These are phyloP conservation scores for Amphimedon queenslandica DNA, from an alignment of 37 sponge, comb jelly and placozoan genomes.

Conservation along the genomic window DNA sequence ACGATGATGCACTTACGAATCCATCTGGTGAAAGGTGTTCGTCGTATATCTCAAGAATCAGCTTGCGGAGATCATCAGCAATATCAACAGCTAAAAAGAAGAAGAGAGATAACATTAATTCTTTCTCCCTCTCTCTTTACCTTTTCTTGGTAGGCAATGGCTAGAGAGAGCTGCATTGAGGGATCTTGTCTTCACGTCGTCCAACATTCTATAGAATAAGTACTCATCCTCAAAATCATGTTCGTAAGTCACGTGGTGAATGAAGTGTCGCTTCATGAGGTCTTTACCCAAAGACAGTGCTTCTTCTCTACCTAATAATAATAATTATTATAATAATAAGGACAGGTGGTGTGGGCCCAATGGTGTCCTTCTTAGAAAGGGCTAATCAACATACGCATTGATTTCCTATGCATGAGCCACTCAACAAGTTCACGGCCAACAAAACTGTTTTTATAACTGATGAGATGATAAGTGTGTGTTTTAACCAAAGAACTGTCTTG, in stretches of 20 bases:
- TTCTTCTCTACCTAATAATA: conserved; percentile 66
- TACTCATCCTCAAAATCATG: conserved; percentile 81
- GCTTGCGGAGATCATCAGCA: conserved; percentile 69
- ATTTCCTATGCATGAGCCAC: conserved; percentile 69
- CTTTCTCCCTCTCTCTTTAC: no score
- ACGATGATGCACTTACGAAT: conserved; percentile 25
- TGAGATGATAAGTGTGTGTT: conserved; percentile 66
- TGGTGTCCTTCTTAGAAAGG: background rate
- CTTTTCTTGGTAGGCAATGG: conserved; percentile 71
- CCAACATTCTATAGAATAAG: conserved; percentile 79
- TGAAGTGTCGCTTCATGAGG: conserved; percentile 59
- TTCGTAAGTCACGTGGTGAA: conserved; percentile 89
- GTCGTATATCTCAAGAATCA: conserved; percentile 71
- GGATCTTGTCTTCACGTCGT: conserved; percentile 54
- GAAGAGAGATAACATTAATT: no score
- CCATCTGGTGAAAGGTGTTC: conserved; percentile 77
- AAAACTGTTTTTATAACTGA: conserved; percentile 66
- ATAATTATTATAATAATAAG: no score
- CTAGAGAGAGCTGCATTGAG: conserved; percentile 69
- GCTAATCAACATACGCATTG: background rate
- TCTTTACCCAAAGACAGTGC: conserved; percentile 66
- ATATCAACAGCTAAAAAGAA: conserved; percentile 67
- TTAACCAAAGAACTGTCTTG: conserved; percentile 61
- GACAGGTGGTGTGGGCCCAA: no score
- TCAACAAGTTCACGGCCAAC: conserved; percentile 77